Conservation (phyloP, 2,113 vertebrate species). For the Aegotheles bennettii region DNA sequence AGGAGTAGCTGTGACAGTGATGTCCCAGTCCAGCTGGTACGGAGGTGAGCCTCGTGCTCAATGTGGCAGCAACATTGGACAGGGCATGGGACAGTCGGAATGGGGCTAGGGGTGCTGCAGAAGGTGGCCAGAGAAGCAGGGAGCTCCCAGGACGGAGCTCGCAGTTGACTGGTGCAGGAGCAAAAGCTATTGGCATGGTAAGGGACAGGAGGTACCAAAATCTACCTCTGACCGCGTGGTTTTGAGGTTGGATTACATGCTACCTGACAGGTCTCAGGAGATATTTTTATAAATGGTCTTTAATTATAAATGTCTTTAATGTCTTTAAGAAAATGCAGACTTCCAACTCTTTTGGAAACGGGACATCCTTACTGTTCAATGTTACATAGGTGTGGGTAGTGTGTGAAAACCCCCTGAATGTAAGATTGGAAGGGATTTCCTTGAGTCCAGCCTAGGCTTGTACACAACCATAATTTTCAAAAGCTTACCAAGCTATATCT, state of each 20-base stretch:
- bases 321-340: not conserved
- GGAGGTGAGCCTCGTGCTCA: rapidly evolving
- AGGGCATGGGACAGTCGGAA: not conserved
- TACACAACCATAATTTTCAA: not conserved
- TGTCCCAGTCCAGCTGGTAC: not conserved
- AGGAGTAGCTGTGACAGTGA: not conserved
- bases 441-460: not conserved
- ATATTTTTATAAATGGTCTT: not conserved
- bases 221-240: not conserved
- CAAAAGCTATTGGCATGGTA: not conserved
- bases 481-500: not conserved
- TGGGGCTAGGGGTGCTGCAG: not conserved
- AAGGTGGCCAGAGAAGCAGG: not conserved
- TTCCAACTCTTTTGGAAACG: not conserved
- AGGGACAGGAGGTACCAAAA: not conserved
- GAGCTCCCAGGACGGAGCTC: rapidly evolving
- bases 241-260: not conserved
- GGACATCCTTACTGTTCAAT: not conserved
- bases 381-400: not conserved
- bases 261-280: not conserved
- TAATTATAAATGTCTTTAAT: not conserved
- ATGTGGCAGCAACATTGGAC: rapidly evolving
- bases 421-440: not conserved
- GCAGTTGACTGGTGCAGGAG: rapidly evolving
- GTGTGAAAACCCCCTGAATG: rapidly evolving